A percentile compares a stretch with the other conserved stretches of the same genome.
Conservation (phyloP, 2,113 vertebrate genomes). For the Micromys minutus region DNA sequence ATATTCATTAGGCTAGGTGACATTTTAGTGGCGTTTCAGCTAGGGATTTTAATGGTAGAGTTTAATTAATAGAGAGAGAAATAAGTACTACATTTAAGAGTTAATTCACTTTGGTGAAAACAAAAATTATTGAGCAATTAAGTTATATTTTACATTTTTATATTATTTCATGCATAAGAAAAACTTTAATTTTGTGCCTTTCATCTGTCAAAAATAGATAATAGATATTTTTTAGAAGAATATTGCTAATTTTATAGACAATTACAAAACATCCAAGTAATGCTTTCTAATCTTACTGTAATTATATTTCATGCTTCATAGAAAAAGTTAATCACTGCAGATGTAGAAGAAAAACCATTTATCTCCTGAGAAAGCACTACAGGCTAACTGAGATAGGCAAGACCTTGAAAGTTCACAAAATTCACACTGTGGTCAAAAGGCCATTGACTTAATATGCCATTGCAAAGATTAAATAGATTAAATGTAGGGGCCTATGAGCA, state of each 20-base stretch:
- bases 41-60: conserved; percentile 11
- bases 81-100: background rate
- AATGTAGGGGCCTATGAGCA: background rate
- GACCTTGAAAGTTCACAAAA: background rate
- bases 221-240: conserved; percentile 39
- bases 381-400: background rate
- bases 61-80: conserved; percentile 71
- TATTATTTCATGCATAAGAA: conserved; percentile 35
- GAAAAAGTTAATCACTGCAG: conserved; percentile 67
- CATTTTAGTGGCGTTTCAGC: conserved; percentile 52
- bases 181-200: background rate
- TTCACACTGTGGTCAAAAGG: background rate
- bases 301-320: conserved; percentile 67
- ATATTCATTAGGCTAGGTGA: conserved; percentile 45
- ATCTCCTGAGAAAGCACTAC: background rate
- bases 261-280: conserved; percentile 54
- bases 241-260: conserved; percentile 66
- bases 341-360: conserved; percentile 39
- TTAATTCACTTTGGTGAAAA: conserved; percentile 54
- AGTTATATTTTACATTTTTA: conserved; percentile 30
- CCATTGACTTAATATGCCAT: background rate
- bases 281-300: conserved; percentile 55
- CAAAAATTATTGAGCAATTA: background rate
- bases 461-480: background rate
- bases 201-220: conserved; percentile 3